These are phyloP conservation scores for Paedocypris micromegethes DNA, from an alignment of 2,797 vertebrate genomes.

Conservation along the genomic window DNA sequence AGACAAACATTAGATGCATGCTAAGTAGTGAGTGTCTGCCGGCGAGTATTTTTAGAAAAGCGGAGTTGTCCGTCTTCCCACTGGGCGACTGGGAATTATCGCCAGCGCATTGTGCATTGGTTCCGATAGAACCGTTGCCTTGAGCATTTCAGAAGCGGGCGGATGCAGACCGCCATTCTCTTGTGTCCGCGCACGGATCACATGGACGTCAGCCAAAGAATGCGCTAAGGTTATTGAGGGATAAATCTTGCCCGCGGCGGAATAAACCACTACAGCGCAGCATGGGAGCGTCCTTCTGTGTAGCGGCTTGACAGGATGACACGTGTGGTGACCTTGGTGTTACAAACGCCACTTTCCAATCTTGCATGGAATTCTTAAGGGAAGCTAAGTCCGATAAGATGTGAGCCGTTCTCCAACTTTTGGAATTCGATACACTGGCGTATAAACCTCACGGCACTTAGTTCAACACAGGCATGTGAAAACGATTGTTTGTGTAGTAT, in stretches of 20 bases:
- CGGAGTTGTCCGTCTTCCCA: conserved; percentile 1
- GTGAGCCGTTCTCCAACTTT: too few relatives aligned
- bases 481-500: too few relatives aligned
- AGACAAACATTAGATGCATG: conserved; percentile 14
- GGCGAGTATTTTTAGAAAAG: conserved; percentile 32
- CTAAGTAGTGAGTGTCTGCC: conserved; percentile 13
- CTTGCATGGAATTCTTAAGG: background rate
- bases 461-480: too few relatives aligned
- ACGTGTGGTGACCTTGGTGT: background rate
- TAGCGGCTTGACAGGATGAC: conserved; percentile 6
- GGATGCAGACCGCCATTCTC: conserved; percentile 18
- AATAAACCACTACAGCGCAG: conserved; percentile 7
- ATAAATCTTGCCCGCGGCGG: conserved; percentile 27
- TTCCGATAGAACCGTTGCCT: background rate
- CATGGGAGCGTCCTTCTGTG: background rate
- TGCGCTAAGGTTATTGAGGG: conserved; percentile 31
- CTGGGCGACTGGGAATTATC: conserved; percentile 28
- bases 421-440: too few relatives aligned
- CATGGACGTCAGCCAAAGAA: conserved; percentile 35
- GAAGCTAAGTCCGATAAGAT: background rate
- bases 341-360: background rate
- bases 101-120: conserved; percentile 17
- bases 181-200: conserved; percentile 34
- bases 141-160: background rate
- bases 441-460: too few relatives aligned